These are phyloP conservation scores for Heliconius hermathena DNA, from an alignment of 1,140 invertebrate genomes.

Conservation along the genomic window DNA sequence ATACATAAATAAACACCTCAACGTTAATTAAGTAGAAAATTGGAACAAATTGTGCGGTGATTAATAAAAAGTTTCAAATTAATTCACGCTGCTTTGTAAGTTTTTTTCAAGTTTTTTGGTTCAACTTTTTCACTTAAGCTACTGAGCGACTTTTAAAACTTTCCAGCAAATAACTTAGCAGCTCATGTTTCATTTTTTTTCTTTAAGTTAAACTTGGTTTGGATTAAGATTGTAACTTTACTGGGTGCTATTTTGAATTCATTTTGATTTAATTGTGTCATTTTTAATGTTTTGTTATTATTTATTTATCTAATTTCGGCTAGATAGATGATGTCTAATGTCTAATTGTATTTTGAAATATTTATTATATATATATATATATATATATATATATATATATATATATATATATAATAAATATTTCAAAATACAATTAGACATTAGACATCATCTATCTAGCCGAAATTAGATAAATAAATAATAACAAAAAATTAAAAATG, in stretches of 20 bases:
- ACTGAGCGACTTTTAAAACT: constrained; percentile 36
- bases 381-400: too few relatives aligned
- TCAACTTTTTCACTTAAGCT: constrained; percentile 34
- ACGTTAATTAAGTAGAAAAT: constrained; percentile 38
- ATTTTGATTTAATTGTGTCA: background rate
- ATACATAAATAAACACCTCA: constrained; percentile 36
- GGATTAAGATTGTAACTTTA: constrained; percentile 3
- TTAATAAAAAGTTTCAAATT: constrained; percentile 37
- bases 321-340: too few relatives aligned
- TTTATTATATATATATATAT: too few relatives aligned
- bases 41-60: constrained; percentile 32
- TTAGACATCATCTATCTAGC: too few relatives aligned
- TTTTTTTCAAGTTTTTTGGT: constrained; percentile 25
- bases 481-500: background rate
- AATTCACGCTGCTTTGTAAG: constrained; percentile 26
- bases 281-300: background rate
- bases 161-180: constrained; percentile 22
- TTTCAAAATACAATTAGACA: too few relatives aligned
- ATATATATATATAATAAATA: too few relatives aligned
- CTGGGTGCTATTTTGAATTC: background rate
- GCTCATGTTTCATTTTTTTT: constrained; percentile 20
- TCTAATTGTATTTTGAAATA: too few relatives aligned
- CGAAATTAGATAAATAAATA: too few relatives aligned
- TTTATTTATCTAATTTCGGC: too few relatives aligned
- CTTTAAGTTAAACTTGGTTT: background rate